phyloP scores from a whole-genome alignment of 2,888 invertebrate genomes.

The Eristalis tenax region DNA sequence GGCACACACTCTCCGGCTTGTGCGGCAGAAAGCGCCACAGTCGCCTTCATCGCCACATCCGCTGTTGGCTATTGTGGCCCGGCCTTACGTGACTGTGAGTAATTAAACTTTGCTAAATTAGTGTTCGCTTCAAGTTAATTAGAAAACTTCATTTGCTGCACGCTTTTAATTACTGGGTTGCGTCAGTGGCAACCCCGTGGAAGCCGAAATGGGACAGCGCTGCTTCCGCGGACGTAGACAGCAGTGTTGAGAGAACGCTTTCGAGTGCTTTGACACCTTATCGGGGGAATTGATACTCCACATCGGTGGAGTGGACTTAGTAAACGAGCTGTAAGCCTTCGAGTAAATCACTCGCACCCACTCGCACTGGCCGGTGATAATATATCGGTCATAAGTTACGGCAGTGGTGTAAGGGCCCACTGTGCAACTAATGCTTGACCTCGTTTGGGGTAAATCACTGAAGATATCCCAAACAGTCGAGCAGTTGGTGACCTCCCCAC shows the following conservation, averaged over 20 bases:
- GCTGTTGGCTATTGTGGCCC: conserved; percentile 32
- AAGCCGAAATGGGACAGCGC: conserved; percentile 14
- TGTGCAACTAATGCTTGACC: conserved; percentile 65
- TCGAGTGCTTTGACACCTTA: conserved; percentile 17
- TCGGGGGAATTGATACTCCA: conserved; percentile 20
- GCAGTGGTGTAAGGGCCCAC: conserved; percentile 51
- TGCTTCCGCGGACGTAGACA: neutral
- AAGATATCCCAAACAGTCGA: conserved; percentile 65
- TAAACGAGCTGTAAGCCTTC: conserved; percentile 20
- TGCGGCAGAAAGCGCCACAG: conserved; percentile 12
- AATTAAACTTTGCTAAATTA: conserved; percentile 56
- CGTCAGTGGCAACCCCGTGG: conserved; percentile 44
- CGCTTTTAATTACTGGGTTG: conserved; percentile 52
- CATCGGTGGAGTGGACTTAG: conserved; percentile 3
- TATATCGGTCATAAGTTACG: conserved; percentile 50
- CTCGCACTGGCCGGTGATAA: conserved; percentile 53
- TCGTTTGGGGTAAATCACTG: conserved; percentile 64
- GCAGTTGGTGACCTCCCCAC: conserved; percentile 57
- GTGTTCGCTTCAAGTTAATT: conserved; percentile 53
- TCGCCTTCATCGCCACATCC: conserved; percentile 1
- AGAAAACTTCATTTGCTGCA: conserved; percentile 60
- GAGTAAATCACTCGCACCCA: conserved; percentile 52
- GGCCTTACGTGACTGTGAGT: conserved; percentile 54
- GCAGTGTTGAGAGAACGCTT: conserved; percentile 3
- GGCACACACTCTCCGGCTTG: neutral